Evolutionary conservation across 2,797 vertebrate species (phyloP), one percentile per base, ranked within the genome.

Genomic region (Vireo griseus): DNA sequence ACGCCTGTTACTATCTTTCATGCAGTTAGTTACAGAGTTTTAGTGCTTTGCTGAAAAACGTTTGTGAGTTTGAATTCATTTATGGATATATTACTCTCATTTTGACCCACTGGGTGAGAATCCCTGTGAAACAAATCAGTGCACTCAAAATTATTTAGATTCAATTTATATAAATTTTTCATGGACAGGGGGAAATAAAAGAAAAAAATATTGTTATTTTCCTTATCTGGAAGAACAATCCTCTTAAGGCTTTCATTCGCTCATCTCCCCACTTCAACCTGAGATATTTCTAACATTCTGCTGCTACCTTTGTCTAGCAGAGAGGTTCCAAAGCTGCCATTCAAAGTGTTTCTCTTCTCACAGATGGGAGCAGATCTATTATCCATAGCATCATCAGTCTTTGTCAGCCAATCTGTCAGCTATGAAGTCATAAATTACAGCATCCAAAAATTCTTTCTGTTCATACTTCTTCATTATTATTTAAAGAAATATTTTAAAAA

Each of bases 321-420:
- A 95, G 81, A 90, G 85, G 78, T 94, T 96, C 91, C 96, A 96
- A 94, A 94, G 68, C 91, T 94, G 88, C 92, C 86, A 96, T 95
- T 96, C 88, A 85, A 96, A 96, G 75, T 94, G 75, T 94, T 95
- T 95, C 87, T 87, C 75, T 96, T 75, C 75, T 89, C 68, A 87
- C 89, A 96, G 92, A 92, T 95, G 92, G 95, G 50, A 94, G 39
- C 88, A 95, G 68, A 94, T 95, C 82, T 91, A 92, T 95, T 93
- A 96, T 94, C 92, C 87, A 94, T 93, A 95, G 81, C 91, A 91
- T 95, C 81, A 94, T 86, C 89, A 91, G 26, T 94, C 94, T 92
- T 96, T 96, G 95, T 95, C 95, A 96, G 87, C 86, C 91, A 95
- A 94, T 96, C 91, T 96, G 92, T 89, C 94, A 96, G 75, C 81